A percentile compares a stretch with the other conserved stretches of the same genome.
Evolutionary conservation across 1,140 invertebrate species (phyloP).

Genomic region (Brachionus rotundiformis): DNA sequence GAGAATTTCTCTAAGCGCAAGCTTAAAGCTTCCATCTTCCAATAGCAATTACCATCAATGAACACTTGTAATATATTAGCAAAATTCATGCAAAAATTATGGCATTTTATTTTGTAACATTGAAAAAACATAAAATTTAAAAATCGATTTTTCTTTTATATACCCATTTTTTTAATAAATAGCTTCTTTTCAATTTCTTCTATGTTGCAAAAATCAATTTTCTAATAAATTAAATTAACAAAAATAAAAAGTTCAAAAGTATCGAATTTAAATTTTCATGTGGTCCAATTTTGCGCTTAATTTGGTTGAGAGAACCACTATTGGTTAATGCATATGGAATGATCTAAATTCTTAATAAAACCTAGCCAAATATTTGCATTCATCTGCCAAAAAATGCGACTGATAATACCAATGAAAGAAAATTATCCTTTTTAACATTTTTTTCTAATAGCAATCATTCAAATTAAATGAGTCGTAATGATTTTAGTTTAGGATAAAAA

Average conservation of each 20-base stretch:
- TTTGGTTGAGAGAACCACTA: too few species aligned
- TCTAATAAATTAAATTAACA: not conserved
- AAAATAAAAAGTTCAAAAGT: not conserved
- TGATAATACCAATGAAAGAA: too few species aligned
- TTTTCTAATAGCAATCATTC: not conserved
- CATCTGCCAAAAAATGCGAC: too few species aligned
- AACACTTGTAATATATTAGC: slow-evolving; percentile 44
- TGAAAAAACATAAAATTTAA: slow-evolving; percentile 28
- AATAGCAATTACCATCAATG: not conserved
- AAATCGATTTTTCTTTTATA: slow-evolving; percentile 3
- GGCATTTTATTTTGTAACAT: not conserved
- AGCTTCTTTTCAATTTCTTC: not conserved
- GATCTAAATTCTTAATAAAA: too few species aligned
- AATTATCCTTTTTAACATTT: not conserved
- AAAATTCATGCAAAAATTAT: slow-evolving; percentile 49
- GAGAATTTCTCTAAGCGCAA: not conserved
- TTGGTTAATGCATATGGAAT: too few species aligned
- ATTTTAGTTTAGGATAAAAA: not conserved
- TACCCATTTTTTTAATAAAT: not conserved
- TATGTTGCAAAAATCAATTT: not conserved
- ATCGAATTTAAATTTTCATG: not conserved
- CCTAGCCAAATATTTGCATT: too few species aligned
- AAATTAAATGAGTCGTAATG: not conserved
- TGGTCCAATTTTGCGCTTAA: too few species aligned
- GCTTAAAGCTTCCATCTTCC: slow-evolving; percentile 9